These are phyloP conservation scores for Tamias sibiricus DNA, from an alignment of 2,113 vertebrate species.

Conservation along the genomic window DNA sequence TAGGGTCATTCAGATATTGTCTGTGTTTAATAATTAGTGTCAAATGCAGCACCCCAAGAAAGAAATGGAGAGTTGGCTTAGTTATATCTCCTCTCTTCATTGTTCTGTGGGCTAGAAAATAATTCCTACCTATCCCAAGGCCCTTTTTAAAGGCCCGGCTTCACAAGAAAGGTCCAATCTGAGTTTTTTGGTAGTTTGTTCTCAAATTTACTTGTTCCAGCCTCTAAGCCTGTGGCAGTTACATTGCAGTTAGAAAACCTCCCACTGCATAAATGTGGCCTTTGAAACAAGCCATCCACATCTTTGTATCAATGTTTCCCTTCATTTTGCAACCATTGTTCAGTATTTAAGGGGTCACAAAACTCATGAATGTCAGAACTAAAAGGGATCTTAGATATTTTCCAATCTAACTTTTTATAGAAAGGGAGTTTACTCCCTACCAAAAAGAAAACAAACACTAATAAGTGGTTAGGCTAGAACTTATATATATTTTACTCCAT, in stretches of 20 bases:
- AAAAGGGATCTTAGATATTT: background rate
- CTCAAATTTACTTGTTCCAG: background rate
- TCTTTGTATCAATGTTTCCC: background rate
- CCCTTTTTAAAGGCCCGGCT: background rate
- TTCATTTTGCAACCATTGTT: background rate
- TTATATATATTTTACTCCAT: background rate
- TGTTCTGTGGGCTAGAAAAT: background rate
- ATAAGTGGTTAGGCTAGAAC: background rate
- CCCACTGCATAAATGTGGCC: background rate
- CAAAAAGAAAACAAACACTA: background rate
- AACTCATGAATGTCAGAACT: background rate
- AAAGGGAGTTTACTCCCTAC: background rate
- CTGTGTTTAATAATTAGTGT: background rate
- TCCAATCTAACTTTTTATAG: background rate
- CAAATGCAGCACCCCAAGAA: background rate
- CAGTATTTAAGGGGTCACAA: background rate
- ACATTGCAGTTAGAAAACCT: background rate
- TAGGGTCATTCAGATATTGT: background rate
- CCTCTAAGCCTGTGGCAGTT: background rate
- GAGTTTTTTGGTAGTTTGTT: background rate
- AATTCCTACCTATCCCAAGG: background rate
- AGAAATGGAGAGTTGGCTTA: background rate
- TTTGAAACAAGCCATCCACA: background rate
- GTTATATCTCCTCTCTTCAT: background rate
- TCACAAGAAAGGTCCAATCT: background rate